Evolutionary conservation across 2,797 vertebrate species (phyloP), one percentile per base, ranked within the genome.

Genomic region (Mormyrops attenuatus): DNA sequence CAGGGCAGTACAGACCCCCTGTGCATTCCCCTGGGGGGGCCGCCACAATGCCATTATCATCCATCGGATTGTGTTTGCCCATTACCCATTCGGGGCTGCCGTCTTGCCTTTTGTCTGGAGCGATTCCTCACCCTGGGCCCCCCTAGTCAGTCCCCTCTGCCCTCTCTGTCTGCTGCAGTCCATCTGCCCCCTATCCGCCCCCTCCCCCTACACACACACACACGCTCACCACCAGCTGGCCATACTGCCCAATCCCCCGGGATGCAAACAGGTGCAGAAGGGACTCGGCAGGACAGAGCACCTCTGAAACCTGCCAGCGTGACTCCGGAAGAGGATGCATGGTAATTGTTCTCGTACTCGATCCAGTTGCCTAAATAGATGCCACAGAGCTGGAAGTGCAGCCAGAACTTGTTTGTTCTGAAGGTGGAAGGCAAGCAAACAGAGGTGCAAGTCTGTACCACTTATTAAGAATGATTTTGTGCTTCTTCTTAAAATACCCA

Each of bases 1-100:
- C 69, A 17, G 88, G 87, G 22, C 90, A 92, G 91, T 85, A 90
- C 92, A 88, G 91, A 90, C 91, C 89, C 91, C 92, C 95, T 93
- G 92, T 94, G 44, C 94, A 92, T 89, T 91, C 91, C 90, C 92
- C 90, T 86, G 85, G 41, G 91, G 93, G 92, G 91, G 88, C 94
- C 90, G 85, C 92, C 92, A 94, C 93, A 95, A 95, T 94, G 93
- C 94, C 92, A 95, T 96, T 96, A 94, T 95, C 94, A 93, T 93
- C 94, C 90, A 90, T 94, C 92, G 92, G 94, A 95, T 93, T 95
- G 93, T 94, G 92, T 92, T 91, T 92, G 89, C 90, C 93, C 94
- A 94, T 95, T 93, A 93, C 90, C 94, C 93, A 95, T 95, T 95
- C 95, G 95, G 53, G 91, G 91, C 92, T 91, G 92, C 92, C 93